These are phyloP conservation scores for Unio delphinus DNA, from an alignment of 2,888 invertebrate genomes.

Conservation along the genomic window DNA sequence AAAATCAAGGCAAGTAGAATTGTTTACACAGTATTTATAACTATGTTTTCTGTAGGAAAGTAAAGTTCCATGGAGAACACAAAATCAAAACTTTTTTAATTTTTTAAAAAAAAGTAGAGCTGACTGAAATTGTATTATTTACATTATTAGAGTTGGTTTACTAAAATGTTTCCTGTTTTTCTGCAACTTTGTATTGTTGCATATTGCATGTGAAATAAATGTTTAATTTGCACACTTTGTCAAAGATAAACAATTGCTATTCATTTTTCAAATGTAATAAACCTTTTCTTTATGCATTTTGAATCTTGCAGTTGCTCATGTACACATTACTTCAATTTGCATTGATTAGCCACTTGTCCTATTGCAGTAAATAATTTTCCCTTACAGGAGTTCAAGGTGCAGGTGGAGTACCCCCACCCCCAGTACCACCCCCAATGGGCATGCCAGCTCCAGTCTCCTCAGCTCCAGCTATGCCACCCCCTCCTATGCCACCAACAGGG, in stretches of 20 bases:
- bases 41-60: too few species aligned
- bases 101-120: too few species aligned
- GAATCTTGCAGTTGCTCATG: background rate
- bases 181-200: too few species aligned
- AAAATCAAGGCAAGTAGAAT: too few species aligned
- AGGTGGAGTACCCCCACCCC: constrained; percentile 29
- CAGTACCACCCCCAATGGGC: constrained; percentile 39
- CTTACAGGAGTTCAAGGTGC: constrained; percentile 5
- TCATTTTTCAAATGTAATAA: background rate
- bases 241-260: background rate
- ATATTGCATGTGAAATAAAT: too few species aligned
- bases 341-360: background rate
- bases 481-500: constrained; percentile 52
- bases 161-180: too few species aligned
- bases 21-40: too few species aligned
- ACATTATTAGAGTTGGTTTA: too few species aligned
- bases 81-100: too few species aligned
- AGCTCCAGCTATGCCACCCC: constrained; percentile 56
- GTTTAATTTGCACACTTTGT: too few species aligned
- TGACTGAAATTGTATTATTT: too few species aligned
- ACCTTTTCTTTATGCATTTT: background rate
- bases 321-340: background rate
- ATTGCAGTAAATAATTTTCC: background rate
- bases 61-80: too few species aligned
- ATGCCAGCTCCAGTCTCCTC: constrained; percentile 26